Base-by-base conservation (phyloP, 2,113 vertebrate genomes). In the Trematocara nigrifrons region DNA sequence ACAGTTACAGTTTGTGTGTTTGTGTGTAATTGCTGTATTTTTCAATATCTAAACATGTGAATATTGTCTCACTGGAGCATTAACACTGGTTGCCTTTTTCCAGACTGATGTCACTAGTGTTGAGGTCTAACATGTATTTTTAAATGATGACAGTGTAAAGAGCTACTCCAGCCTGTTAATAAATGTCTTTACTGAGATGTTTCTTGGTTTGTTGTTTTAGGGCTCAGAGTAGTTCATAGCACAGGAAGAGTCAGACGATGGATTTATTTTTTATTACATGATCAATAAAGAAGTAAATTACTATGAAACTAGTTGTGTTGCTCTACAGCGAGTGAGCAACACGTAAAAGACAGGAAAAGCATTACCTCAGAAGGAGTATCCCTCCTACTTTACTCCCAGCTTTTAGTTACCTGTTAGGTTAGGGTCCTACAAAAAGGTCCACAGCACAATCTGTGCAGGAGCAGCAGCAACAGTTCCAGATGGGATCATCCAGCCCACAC, bases 141-240 rank as follows among this genome's bases (percentile, higher is more conserved):
- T 57, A 82, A 86, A 86, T 77, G 56, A 3, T 80, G 71, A 84
- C 38, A 57, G 74, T 38, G 77, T 52, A 71, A 47, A 49, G n/a
- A 84, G 83, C 40, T 42, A 54, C 26, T 69, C 35, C 35, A 12
- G 81, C 9, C 51, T 85, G 42, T 82, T 29, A 91, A 92, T 92
- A 92, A 90, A 93, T 87, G 11, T 92, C 92, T 92, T 94, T 90
- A 90, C 80, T 86, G 88, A 85, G 51, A 82, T 40, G 42, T 49
- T 31, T 0, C 26, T 74, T 47, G 47, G 20, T 10, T 26, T 71
- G 38, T 15, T 12, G 20, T 66, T 66, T 64, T 18, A 64, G 6
- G 0, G 54, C 26, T 57, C 54, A 57, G 54, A 64, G 59, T n/a
- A n/a, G 31, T 5, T 38, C 10, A 12, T 2, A 64, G 59, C 16